Percentiles rank a stretch among this genome's conserved stretches.
Conservation (phyloP, 1,140 invertebrate species). For the Acromyrmex echinatior region DNA sequence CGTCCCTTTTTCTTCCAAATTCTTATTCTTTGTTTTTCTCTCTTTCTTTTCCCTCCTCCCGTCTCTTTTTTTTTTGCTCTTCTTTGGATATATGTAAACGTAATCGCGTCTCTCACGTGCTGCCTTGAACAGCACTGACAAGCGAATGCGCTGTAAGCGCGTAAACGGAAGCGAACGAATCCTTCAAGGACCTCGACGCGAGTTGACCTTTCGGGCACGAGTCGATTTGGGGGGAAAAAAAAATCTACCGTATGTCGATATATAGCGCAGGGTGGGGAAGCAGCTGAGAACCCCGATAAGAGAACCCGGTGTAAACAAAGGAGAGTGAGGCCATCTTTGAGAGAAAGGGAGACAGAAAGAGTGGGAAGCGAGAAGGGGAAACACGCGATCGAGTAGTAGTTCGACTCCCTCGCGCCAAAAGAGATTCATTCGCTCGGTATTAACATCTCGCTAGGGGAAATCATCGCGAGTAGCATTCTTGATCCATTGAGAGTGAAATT, state of each 20-base stretch:
- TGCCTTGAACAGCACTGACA: background rate
- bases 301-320: slow-evolving; percentile 49
- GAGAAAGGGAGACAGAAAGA: slow-evolving; percentile 30
- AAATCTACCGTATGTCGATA: background rate
- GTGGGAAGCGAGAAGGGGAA: slow-evolving; percentile 27
- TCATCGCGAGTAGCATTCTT: slow-evolving; percentile 17
- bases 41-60: background rate
- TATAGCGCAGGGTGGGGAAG: slow-evolving; percentile 9
- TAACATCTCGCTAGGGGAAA: slow-evolving; percentile 34
- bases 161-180: slow-evolving; percentile 39
- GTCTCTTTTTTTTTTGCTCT: background rate
- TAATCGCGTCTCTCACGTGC: slow-evolving; percentile 1
- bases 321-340: slow-evolving; percentile 22
- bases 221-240: slow-evolving; percentile 8
- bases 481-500: background rate
- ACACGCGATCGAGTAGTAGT: slow-evolving; percentile 5
- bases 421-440: slow-evolving; percentile 11
- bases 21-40: slow-evolving; percentile 1
- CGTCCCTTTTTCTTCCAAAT: background rate
- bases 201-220: slow-evolving; percentile 40
- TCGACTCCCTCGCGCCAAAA: slow-evolving; percentile 35
- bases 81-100: slow-evolving; percentile 37
- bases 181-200: slow-evolving; percentile 1
- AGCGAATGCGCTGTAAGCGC: slow-evolving; percentile 13
- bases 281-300: slow-evolving; percentile 50